Conservation (phyloP, 2,888 invertebrate genomes). For the Ametastegia equiseti region DNA sequence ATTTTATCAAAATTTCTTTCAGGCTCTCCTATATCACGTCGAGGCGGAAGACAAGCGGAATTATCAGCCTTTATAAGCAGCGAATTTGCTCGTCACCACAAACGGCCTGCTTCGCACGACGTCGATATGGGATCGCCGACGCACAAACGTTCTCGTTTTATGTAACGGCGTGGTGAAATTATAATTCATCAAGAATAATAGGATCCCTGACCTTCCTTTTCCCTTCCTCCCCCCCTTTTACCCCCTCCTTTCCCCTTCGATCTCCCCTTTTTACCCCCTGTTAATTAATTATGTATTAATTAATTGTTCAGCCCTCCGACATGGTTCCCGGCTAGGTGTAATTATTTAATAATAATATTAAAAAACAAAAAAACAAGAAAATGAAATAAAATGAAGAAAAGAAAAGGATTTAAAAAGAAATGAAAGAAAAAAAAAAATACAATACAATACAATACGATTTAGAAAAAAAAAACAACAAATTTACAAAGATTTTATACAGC, state of each 20-base stretch:
- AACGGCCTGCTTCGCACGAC: constrained; percentile 84
- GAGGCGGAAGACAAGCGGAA: constrained; percentile 78
- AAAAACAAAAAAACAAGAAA: neutral
- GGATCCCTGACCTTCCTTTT: constrained; percentile 67
- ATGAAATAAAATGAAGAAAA: too few species aligned
- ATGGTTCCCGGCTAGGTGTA: constrained; percentile 57
- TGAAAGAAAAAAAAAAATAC: too few species aligned
- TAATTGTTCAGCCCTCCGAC: constrained; percentile 59
- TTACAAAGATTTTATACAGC: too few species aligned
- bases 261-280: constrained; percentile 22
- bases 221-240: constrained; percentile 22
- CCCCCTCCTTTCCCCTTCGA: neutral
- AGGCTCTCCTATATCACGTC: constrained; percentile 76
- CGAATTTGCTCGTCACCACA: constrained; percentile 86
- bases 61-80: constrained; percentile 85
- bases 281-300: constrained; percentile 64
- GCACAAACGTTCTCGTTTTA: constrained; percentile 85
- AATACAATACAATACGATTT: too few species aligned
- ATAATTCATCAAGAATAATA: too few species aligned
- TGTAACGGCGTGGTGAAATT: constrained; percentile 77
- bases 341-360: constrained; percentile 38
- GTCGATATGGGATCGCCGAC: constrained; percentile 89
- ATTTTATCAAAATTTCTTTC: too few species aligned
- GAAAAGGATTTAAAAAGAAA: too few species aligned
- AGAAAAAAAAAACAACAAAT: too few species aligned